Base-by-base conservation (phyloP, 2,797 vertebrate genomes). In the Eurystomus glaucurus region DNA sequence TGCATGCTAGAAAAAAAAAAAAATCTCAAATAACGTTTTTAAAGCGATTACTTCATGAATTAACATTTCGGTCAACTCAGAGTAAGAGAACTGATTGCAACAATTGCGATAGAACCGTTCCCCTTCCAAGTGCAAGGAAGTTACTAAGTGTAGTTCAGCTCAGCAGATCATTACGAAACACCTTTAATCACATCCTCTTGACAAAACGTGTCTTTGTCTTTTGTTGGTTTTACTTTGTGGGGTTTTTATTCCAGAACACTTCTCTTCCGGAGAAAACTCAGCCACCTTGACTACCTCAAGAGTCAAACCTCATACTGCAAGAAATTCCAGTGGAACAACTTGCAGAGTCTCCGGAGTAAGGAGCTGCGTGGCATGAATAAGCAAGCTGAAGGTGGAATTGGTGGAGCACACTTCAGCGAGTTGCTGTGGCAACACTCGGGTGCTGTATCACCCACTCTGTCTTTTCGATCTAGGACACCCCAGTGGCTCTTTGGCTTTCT, bases 271-370 rank as follows among this genome's bases (percentile, higher is more conserved):
- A 66, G 58, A 60, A 93, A 68, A 31, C 29, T 79, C 60, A 19
- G 35, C 14, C 57, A 69, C 58, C 13, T 79, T 76, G 0, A 0
- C 75, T 45, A 61, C 37, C 25, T 78, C 6, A 12, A 0, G 39
- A 91, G 20, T 45, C 41, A 74, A 91, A 50, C 64, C 64, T 75
- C 65, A 76, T 22, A 74, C 14, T 81, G 75, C 85, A 54, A 95
- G 94, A 84, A 96, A 88, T 96, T 81, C 88, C 92, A 88, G 90
- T 21, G 85, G 50, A 80, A 81, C 87, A 54, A 84, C 85, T 58
- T 20, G 55, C n/a, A 43, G 82, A 25, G 62, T n/a, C n/a, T 29
- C 57, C 1, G 2, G 14, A 68, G 33, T 37, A 52, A 41, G 23
- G 37, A 58, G 11, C n/a, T 23, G 37, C 60, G 14, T 0, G 41